Conservation (phyloP, 1,140 invertebrate genomes). For the Trichonephila clavipes region DNA sequence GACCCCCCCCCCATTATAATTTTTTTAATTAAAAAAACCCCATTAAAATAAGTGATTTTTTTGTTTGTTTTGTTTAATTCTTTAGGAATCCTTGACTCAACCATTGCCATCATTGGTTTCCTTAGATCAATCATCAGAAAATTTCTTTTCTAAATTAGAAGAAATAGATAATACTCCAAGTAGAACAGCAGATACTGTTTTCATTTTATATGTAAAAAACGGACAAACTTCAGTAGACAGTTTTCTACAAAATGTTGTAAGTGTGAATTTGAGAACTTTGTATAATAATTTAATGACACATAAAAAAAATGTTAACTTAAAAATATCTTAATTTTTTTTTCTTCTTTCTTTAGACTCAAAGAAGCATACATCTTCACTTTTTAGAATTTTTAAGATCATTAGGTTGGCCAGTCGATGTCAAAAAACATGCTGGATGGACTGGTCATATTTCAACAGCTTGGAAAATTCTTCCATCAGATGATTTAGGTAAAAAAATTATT, state of each 20-base stretch:
- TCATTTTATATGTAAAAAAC: constrained; percentile 95
- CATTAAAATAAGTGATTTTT: too few species aligned
- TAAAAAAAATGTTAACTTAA: not conserved
- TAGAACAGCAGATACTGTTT: constrained; percentile 94
- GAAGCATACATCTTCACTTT: constrained; percentile 87
- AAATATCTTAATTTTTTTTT: not conserved
- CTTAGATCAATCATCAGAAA: constrained; percentile 87
- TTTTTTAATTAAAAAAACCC: too few species aligned
- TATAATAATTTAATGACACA: not conserved
- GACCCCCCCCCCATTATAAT: too few species aligned
- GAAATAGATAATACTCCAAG: constrained; percentile 90
- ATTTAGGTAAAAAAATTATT: constrained; percentile 58
- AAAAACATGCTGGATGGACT: constrained; percentile 93
- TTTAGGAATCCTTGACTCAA: constrained; percentile 80
- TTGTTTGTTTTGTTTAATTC: too few species aligned
- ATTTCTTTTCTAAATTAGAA: constrained; percentile 88
- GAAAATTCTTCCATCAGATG: constrained; percentile 80
- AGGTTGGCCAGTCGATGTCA: constrained; percentile 92
- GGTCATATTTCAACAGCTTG: constrained; percentile 91
- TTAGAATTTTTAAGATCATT: constrained; percentile 90
- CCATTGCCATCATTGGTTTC: constrained; percentile 86
- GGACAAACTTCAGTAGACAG: constrained; percentile 85
- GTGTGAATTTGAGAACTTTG: not conserved
- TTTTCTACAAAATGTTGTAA: constrained; percentile 73
- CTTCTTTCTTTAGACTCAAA: constrained; percentile 70